Evolutionary conservation across 2,888 invertebrate species (phyloP), one percentile per base, ranked within the genome.

Genomic region (Toxonevra muliebris): DNA sequence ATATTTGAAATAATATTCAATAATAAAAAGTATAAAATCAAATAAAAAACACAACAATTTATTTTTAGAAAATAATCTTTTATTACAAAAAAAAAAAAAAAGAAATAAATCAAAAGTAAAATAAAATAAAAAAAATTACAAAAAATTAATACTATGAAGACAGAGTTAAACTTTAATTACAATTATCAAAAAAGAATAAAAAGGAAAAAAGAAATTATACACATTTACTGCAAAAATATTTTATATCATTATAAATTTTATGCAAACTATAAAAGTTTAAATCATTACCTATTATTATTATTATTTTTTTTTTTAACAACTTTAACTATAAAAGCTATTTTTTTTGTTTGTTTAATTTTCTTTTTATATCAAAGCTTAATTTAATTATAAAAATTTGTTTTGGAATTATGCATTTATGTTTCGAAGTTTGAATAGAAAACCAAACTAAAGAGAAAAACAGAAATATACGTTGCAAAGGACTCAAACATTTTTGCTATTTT

Each of bases 391-490:
- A 30, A 30, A 30, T 4, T 13, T 9, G 13, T 41, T 40, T 40
- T 40, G n/a, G 20, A 13, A 42, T 17, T 20, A 43, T 61, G n/a
- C 70, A 71, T 71, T 62, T 72, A 69, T 73, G 68, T 73, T 66
- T 76, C 61, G 61, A 7, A 30, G 30, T 30, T 30, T 7, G 7
- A 30, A 30, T 7, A 7, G 30, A 30, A 30, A 4, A 30, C 30
- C 3, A 30, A 30, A n/a, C n/a, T n/a, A n/a, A 30, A 30, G 30
- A 30, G 30, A 30, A 7, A 30, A 30, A 30, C 30, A 30, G 30
- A 30, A 30, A 7, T 30, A 7, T 30, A 30, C 30, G 7, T 30
- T 30, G 7, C 30, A 30, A 30, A 30, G 30, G 7, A 30, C n/a
- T 30, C 30, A 4, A 7, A 30, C 2, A 30, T 30, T 2, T 4